Percentiles rank a stretch among this genome's conserved stretches.
Evolutionary conservation across 2,797 vertebrate species (phyloP).

Genomic region (Lindbergichthys nudifrons): DNA sequence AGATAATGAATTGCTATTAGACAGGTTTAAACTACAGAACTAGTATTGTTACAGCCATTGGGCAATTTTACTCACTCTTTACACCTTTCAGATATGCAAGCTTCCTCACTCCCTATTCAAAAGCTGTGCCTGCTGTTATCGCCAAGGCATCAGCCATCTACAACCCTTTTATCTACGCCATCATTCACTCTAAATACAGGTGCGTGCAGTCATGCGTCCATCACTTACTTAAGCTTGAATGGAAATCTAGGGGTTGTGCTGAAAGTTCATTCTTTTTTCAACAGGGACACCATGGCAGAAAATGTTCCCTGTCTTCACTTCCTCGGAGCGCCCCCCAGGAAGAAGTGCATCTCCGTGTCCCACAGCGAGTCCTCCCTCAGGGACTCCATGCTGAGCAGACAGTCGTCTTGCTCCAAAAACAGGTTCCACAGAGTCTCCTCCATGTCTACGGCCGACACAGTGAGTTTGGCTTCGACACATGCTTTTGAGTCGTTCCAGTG

Average conservation of each 20-base stretch:
- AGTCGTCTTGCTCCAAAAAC: slow-evolving; percentile 73
- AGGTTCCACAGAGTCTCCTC: slow-evolving; percentile 80
- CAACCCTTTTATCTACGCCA: slow-evolving; percentile 94
- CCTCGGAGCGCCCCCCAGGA: slow-evolving; percentile 66
- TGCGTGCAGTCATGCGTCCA: slow-evolving; percentile 49
- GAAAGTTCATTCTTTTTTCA: slow-evolving; percentile 15
- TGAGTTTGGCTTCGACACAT: slow-evolving; percentile 61
- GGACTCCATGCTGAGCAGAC: slow-evolving; percentile 74
- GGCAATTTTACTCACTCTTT: slow-evolving; percentile 10
- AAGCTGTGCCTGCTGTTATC: slow-evolving; percentile 91
- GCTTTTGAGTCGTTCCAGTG: slow-evolving; percentile 1
- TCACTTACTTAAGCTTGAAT: slow-evolving; percentile 10
- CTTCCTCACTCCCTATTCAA: slow-evolving; percentile 89
- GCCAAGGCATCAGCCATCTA: slow-evolving; percentile 93
- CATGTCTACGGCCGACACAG: slow-evolving; percentile 80
- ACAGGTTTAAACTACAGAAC: neutral
- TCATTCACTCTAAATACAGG: slow-evolving; percentile 94
- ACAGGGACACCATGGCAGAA: slow-evolving; percentile 82
- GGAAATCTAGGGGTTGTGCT: neutral
- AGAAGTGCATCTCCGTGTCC: slow-evolving; percentile 71
- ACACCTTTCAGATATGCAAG: slow-evolving; percentile 83
- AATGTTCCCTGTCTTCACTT: slow-evolving; percentile 82
- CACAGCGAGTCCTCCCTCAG: slow-evolving; percentile 79
- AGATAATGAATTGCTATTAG: slow-evolving; percentile 20
- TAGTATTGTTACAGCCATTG: neutral